Percentiles rank a stretch among this genome's conserved stretches.
phyloP scores from a whole-genome alignment of 2,888 invertebrate genomes.

The Cephalotes varians region DNA sequence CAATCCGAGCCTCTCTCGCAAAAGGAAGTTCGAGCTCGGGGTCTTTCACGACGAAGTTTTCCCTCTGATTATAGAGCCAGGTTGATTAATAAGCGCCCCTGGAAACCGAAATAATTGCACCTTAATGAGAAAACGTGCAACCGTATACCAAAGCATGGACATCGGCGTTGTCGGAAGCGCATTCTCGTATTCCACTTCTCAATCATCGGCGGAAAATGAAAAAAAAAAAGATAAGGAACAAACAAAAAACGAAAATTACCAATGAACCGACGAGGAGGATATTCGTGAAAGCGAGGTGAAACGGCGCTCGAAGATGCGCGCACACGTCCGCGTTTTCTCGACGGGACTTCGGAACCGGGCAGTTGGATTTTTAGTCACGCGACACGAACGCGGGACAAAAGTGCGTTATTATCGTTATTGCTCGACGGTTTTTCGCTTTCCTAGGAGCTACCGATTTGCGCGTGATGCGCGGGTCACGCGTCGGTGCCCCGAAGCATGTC shows the following conservation, averaged over 20 bases:
- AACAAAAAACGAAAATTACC: not conserved
- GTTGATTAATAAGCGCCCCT: constrained; percentile 55
- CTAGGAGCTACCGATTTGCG: not conserved
- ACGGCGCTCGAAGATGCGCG: not conserved
- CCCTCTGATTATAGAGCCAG: constrained; percentile 46
- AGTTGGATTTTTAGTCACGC: constrained; percentile 6
- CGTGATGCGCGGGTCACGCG: not conserved
- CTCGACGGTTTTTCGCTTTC: not conserved
- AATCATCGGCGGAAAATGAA: not conserved
- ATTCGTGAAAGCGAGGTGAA: constrained; percentile 5
- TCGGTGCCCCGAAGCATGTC: constrained; percentile 11
- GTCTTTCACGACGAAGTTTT: constrained; percentile 44
- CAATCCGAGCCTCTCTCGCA: constrained; percentile 40
- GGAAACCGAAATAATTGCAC: constrained; percentile 48
- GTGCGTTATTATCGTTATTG: constrained; percentile 1
- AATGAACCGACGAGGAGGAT: not conserved
- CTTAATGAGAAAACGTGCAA: constrained; percentile 47
- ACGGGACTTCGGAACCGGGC: not conserved
- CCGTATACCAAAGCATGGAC: constrained; percentile 15
- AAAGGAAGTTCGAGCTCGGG: constrained; percentile 47
- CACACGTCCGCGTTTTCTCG: constrained; percentile 5
- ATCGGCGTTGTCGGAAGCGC: not conserved
- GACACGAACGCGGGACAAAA: not conserved
- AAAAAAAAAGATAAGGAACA: no score
- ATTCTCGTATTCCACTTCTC: not conserved